Base-by-base conservation (phyloP, 2,113 vertebrate species). In the Cryptotis parvus region DNA sequence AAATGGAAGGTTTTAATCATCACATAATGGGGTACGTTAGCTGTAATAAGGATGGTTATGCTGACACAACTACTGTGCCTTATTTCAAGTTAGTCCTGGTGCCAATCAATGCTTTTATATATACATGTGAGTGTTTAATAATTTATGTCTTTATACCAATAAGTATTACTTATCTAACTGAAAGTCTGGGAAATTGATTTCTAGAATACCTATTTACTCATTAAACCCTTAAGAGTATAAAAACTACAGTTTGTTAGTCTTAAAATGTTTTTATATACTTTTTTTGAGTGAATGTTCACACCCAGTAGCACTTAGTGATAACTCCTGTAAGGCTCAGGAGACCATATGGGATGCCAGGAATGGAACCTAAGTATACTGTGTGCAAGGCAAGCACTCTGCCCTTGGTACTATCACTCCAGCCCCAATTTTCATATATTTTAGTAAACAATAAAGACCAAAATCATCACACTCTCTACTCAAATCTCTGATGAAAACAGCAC, bases 1-100 rank as follows among this genome's bases (percentile, higher is more conserved):
- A 84, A 91, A 91, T 76, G 74, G 74, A 70, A 79, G 94, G 65
- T 31, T 83, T 93, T 93, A 88, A 94, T 95, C 88, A 90, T 75
- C 90, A 85, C 35, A 74, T 85, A 91, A 94, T 82, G 78, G 74
- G 22, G 58, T 41, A 76, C 58, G 68, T 85, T 82, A 81, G 72
- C n/a, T 76, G 83, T 43, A 63, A 91, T 83, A 89, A 91, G 81
- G 74, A 63, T 89, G 66, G 31, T 84, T 85, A 76, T 3, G 0
- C 66, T 58, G 61, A 82, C 78, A 76, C 66, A 83, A 37, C 84
- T 85, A 79, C 4, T 24, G 31, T 18, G 68, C 93, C 85, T 95
- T 89, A 55, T 80, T 70, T 87, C 87, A 55, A 15, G 72, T 29
- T 63, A 27, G 43, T 82, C 39, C 74, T 12, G 1, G 3, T 63